Evolutionary conservation across 2,888 invertebrate genomes (phyloP), one percentile per base, ranked within the genome.

Genomic region (Troides aeacus): DNA sequence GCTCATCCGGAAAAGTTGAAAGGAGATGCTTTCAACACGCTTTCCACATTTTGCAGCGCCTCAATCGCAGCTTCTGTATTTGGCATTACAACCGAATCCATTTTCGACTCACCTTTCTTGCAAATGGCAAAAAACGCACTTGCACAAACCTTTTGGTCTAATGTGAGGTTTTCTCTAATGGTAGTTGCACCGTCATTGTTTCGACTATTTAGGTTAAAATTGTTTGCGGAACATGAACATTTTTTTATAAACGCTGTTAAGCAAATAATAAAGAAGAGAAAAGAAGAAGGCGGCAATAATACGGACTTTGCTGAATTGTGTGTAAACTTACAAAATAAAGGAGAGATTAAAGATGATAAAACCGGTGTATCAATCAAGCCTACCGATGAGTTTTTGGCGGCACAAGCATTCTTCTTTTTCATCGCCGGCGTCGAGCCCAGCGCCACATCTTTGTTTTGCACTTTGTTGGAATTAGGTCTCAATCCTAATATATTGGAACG

Each of bases 361-460:
- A 57, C 57, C 17, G 59, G 59, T 24, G 15, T 59, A 30, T 17
- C n/a, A 53, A 53, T 53, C 18, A 53, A 53, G 6, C 53, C 53
- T 4, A 53, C 53, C 18, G 53, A 53, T n/a, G 53, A 53, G 53
- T 17, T 53, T 5, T 18, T 53, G 53, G 53, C 53, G 53, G 53
- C 53, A 1, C 53, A 53, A 6, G 53, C 53, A 18, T 53, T 53
- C 53, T 53, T 53, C n/a, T 53, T 53, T 6, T 53, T 53, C 53
- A n/a, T 53, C n/a, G 61, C 61, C 18, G 61, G 61, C 2, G 61
- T 61, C 8, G 61, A 61, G n/a, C 61, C 61, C 17, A 61, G 61
- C 36, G 39, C 61, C 30, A 61, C 61, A n/a, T n/a, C 61, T 18
- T 8, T 61, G n/a, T 61, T 61, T 36, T 39, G 18, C 12, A 61